These are phyloP conservation scores for Eupristina koningsbergeri DNA, from an alignment of 1,140 invertebrate genomes.

Conservation along the genomic window DNA sequence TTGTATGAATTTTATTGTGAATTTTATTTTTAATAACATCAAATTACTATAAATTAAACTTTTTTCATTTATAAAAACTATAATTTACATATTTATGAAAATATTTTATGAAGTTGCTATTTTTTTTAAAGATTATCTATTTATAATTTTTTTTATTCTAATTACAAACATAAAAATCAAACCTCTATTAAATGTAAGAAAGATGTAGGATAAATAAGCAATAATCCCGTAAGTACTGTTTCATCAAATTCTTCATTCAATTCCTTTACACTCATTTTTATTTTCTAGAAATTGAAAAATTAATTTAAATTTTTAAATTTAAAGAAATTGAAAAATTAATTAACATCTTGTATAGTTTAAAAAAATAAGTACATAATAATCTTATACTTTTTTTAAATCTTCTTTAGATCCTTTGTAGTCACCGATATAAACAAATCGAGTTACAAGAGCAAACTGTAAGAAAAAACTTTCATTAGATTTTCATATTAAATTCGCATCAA, in stretches of 20 bases:
- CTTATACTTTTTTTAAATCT: conserved; percentile 53
- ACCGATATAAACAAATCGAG: conserved; percentile 58
- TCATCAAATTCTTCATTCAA: conserved; percentile 52
- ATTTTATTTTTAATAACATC: background rate
- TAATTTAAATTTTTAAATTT: background rate
- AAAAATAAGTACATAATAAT: background rate
- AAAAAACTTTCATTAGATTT: conserved; percentile 22
- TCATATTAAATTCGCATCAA: background rate
- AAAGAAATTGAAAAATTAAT: background rate
- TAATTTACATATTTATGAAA: too few species aligned
- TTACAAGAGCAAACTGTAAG: conserved; percentile 53
- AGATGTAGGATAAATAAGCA: conserved; percentile 57
- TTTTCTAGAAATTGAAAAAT: conserved; percentile 43
- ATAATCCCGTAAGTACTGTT: conserved; percentile 52
- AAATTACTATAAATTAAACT: too few species aligned
- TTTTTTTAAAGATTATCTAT: too few species aligned
- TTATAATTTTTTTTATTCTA: background rate
- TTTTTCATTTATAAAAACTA: too few species aligned
- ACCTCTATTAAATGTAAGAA: conserved; percentile 61
- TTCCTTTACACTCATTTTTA: conserved; percentile 50
- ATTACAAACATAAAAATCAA: background rate
- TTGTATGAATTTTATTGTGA: background rate
- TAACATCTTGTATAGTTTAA: background rate
- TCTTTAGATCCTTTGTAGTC: conserved; percentile 48
- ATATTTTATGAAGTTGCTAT: too few species aligned